Conservation (phyloP, 2,888 invertebrate species). For the Cheilosia impressa region DNA sequence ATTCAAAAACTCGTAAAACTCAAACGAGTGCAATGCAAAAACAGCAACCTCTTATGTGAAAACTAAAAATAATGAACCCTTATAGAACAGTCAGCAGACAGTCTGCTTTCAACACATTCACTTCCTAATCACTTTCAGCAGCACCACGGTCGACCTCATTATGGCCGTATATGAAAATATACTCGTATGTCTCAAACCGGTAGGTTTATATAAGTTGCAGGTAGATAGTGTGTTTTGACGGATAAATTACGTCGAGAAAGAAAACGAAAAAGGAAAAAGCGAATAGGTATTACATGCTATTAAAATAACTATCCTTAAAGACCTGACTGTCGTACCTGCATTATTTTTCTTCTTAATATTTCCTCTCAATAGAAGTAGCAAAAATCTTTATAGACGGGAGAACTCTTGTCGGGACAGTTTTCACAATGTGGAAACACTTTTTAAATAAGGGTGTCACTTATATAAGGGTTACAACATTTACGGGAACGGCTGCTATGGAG, state of each 20-base stretch:
- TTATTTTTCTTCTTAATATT: slow-evolving; percentile 45
- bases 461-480: slow-evolving; percentile 6
- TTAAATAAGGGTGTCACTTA: slow-evolving; percentile 13
- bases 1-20: slow-evolving; percentile 34
- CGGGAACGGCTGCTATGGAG: not conserved
- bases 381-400: slow-evolving; percentile 9
- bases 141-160: slow-evolving; percentile 60
- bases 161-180: slow-evolving; percentile 31
- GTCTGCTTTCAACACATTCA: slow-evolving; percentile 54
- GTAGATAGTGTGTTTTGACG: slow-evolving; percentile 37
- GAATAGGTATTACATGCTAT: slow-evolving; percentile 43
- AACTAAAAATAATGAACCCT: slow-evolving; percentile 56
- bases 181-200: slow-evolving; percentile 34
- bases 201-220: not conserved
- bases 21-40: slow-evolving; percentile 13
- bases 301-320: slow-evolving; percentile 68
- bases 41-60: not conserved
- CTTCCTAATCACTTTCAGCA: slow-evolving; percentile 46
- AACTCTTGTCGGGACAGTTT: slow-evolving; percentile 32
- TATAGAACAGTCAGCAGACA: slow-evolving; percentile 50
- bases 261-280: slow-evolving; percentile 8
- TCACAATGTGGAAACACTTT: slow-evolving; percentile 1
- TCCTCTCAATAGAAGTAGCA: slow-evolving; percentile 36
- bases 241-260: slow-evolving; percentile 30
- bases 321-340: slow-evolving; percentile 23